phyloP scores from a whole-genome alignment of 2,888 invertebrate genomes.

The Rhamphomyia laevipes region DNA sequence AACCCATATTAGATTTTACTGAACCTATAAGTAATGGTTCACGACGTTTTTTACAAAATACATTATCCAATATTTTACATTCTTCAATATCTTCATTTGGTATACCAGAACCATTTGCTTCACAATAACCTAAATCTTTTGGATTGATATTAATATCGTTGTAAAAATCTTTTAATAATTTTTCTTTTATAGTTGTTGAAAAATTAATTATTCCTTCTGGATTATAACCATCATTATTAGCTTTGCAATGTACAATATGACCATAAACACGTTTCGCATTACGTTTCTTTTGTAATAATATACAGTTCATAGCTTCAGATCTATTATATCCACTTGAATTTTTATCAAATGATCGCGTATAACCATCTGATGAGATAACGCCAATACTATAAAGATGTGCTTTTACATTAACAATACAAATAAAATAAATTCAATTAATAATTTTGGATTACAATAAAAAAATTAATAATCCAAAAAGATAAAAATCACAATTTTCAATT shows the following conservation, averaged over 20 bases:
- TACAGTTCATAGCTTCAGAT: constrained; percentile 55
- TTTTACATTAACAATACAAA: background rate
- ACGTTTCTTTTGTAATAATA: constrained; percentile 55
- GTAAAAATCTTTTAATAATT: constrained; percentile 47
- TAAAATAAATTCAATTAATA: too few relatives aligned
- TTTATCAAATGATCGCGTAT: constrained; percentile 77
- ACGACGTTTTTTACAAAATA: constrained; percentile 57
- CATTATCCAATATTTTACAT: constrained; percentile 60
- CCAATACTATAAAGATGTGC: constrained; percentile 44
- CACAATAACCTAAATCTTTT: constrained; percentile 56
- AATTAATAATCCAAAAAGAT: too few relatives aligned
- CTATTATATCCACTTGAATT: constrained; percentile 65
- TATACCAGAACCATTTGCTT: constrained; percentile 72
- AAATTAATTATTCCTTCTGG: constrained; percentile 51
- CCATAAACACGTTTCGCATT: constrained; percentile 51
- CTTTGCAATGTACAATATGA: constrained; percentile 56
- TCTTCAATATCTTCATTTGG: constrained; percentile 81
- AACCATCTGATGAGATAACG: constrained; percentile 65
- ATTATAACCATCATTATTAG: constrained; percentile 61
- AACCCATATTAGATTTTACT: constrained; percentile 83
- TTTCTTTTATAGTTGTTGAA: constrained; percentile 45
- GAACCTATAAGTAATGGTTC: constrained; percentile 71
- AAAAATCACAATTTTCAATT: too few relatives aligned
- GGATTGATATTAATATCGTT: constrained; percentile 56
- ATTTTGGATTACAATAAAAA: too few relatives aligned